These are phyloP conservation scores for Junonia oenone DNA, from an alignment of 2,888 invertebrate species.

Conservation along the genomic window DNA sequence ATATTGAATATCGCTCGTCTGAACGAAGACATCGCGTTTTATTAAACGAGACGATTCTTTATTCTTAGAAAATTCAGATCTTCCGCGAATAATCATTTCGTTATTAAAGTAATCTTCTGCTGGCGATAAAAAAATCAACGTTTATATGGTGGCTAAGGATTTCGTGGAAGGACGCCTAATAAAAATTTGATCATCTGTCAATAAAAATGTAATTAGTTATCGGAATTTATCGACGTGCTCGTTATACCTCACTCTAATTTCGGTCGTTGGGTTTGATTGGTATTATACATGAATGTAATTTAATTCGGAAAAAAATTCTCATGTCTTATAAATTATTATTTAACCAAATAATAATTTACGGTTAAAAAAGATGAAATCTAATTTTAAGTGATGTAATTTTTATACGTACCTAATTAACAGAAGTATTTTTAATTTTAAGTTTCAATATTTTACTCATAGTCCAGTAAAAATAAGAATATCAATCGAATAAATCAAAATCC, in stretches of 20 bases:
- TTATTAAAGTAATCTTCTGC: constrained; percentile 29
- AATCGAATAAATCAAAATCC: too few relatives aligned
- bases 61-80: constrained; percentile 31
- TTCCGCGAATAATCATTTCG: constrained; percentile 35
- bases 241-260: constrained; percentile 10
- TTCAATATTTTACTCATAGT: too few relatives aligned
- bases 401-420: too few relatives aligned
- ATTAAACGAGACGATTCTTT: background rate
- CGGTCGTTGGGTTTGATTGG: background rate
- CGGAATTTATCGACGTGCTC: constrained; percentile 12
- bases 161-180: constrained; percentile 32
- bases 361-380: too few relatives aligned
- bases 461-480: too few relatives aligned
- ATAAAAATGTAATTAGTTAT: constrained; percentile 27
- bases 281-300: background rate
- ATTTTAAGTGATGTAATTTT: too few relatives aligned
- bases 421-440: too few relatives aligned
- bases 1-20: too few relatives aligned
- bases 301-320: background rate
- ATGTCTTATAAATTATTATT: too few relatives aligned
- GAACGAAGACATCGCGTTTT: too few relatives aligned
- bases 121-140: constrained; percentile 18
- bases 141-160: constrained; percentile 22
- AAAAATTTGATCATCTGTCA: constrained; percentile 27
- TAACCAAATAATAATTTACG: too few relatives aligned